Base-by-base conservation (phyloP, 2,797 vertebrate genomes). In the Salmo trutta region DNA sequence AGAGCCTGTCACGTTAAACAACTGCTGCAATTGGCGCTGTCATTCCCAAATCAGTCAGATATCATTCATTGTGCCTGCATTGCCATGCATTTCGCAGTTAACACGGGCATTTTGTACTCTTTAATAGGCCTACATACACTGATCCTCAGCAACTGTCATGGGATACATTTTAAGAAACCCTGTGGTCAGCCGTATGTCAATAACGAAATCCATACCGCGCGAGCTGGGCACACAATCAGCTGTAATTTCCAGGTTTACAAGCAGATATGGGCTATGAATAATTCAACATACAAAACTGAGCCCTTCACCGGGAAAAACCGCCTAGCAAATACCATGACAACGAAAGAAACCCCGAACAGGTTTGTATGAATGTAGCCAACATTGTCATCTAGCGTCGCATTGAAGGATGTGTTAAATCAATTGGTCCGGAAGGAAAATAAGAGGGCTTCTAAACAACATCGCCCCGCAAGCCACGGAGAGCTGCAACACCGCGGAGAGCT, bases 231-330 rank as follows among this genome's bases (percentile, higher is more conserved):
- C 87, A 86, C 87, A 79, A 65, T 88, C 85, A 88, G 91, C 87
- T 88, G 86, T 89, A 82, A 90, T 91, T 88, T 87, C 85, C 83
- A 78, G 83, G 87, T 80, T 89, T 84, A 91, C 87, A 87, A 86
- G 85, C 87, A 81, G 80, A 78, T 77, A 84, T 75, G 85, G 79
- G 79, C 76, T 89, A 93, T 93, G 82, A 93, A 94, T 93, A 90
- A 94, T 95, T 94, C 91, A 93, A 86, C 74, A 77, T 85, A 86
- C 89, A 90, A 88, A 92, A 92, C 89, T 86, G 87, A 85, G 85
- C 86, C 81, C 83, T 83, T 87, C 83, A 81, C 80, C 71, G 65
- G 16, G 16, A 41, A 71, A 78, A 70, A 66, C 73, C 36, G 29
- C 68, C 73, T 52, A 71, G 41, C 51, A 81, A 83, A 67, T 75